Percentiles rank a stretch among this genome's conserved stretches.
These are phyloP conservation scores for Agrochola litura DNA, from an alignment of 2,888 invertebrate species.

Conservation along the genomic window DNA sequence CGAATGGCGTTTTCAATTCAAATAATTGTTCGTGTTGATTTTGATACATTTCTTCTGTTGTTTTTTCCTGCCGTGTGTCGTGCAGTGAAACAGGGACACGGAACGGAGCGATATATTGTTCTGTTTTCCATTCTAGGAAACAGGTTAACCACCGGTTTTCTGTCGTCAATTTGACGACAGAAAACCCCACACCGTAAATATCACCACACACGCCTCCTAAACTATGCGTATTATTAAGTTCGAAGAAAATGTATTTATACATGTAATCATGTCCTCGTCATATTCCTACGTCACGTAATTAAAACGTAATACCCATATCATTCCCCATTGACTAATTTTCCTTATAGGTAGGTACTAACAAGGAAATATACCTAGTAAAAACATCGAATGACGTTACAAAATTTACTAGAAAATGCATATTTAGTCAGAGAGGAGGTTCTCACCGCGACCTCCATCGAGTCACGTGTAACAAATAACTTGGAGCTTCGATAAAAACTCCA, in stretches of 20 bases:
- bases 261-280: slow-evolving; percentile 5
- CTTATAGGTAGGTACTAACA: slow-evolving; percentile 8
- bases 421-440: slow-evolving; percentile 8
- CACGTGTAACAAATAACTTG: slow-evolving; percentile 8
- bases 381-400: slow-evolving; percentile 19
- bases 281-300: slow-evolving; percentile 27
- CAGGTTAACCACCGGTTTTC: background rate
- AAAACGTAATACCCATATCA: slow-evolving; percentile 14
- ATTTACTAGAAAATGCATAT: slow-evolving; percentile 22
- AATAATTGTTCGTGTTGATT: background rate
- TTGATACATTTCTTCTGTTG: background rate
- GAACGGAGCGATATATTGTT: background rate
- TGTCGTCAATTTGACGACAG: background rate
- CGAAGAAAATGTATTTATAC: slow-evolving; percentile 12
- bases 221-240: background rate
- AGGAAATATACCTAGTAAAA: slow-evolving; percentile 31
- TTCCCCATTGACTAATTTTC: slow-evolving; percentile 25
- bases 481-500: background rate
- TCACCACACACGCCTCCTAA: background rate
- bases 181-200: background rate
- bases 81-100: background rate
- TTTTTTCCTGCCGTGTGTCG: slow-evolving; percentile 1
- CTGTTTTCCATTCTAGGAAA: slow-evolving; percentile 14
- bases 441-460: background rate
- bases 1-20: background rate